Base-by-base conservation (phyloP, 2,888 invertebrate genomes). In the Marronus borbonicus region DNA sequence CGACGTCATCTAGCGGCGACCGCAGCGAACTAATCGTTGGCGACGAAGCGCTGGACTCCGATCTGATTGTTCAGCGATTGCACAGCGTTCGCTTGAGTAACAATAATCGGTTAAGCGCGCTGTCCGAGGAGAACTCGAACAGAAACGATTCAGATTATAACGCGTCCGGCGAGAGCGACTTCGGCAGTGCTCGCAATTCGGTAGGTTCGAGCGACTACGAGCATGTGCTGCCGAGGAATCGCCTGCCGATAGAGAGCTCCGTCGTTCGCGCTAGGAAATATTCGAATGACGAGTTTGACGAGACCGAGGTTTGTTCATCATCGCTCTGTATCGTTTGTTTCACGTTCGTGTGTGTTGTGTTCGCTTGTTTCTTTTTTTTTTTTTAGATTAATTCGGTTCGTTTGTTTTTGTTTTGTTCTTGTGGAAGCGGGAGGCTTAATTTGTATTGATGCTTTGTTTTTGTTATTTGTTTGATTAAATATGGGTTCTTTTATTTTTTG, bases 141-240 rank as follows among this genome's bases (percentile, higher is more conserved):
- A 66, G 80, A 36, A 82, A 83, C 64, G 88, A 88, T 81, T 87
- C 88, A 0, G 88, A 88, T 79, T 88, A 88, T 83, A 85, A 88
- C 81, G 88, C 85, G 60, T 88, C 88, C 3, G 86, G 83, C 12
- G 88, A 88, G 81, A 87, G 88, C 80, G 87, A 87, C 82, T 85
- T 85, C 75, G 87, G 85, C 84, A 86, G 84, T 80, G 76, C 74
- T 58, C 80, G 84, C 80, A 84, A 81, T 80, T 79, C 75, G 3
- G 52, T 70, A 31, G 81, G 81, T 70, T 78, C 78, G 17, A 75
- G 66, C 52, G 80, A 81, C 74, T 75, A 78, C 70, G 81, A 82
- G 49, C 78, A 80, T 20, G 62, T 31, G 17, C 44, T 49, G 28
- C 50, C 65, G 20, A n/a, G 50, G 58, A 64, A 36, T 64, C 62